Evolutionary conservation across 2,888 invertebrate genomes (phyloP).

Genomic region (Acanthococcus lagerstroemiae): DNA sequence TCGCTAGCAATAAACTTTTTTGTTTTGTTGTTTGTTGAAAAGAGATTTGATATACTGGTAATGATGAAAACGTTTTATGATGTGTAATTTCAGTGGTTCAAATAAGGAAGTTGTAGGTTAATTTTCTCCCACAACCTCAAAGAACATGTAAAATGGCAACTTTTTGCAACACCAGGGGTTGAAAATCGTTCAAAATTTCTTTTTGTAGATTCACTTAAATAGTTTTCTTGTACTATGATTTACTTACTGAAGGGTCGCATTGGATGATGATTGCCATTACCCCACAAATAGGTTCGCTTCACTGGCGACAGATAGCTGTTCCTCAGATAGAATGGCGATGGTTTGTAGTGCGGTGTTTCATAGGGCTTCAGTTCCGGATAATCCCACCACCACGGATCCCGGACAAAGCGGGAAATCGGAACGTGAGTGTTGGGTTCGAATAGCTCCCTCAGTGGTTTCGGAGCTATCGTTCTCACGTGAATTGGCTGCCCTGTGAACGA

Average conservation of each 20-base stretch:
- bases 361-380: conserved; percentile 70
- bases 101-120: too few relatives aligned
- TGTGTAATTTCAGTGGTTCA: too few relatives aligned
- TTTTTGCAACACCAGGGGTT: too few relatives aligned
- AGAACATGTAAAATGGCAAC: too few relatives aligned
- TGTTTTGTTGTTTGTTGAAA: too few relatives aligned
- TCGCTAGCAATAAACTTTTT: too few relatives aligned
- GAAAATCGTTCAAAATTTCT: too few relatives aligned
- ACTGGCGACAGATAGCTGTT: conserved; percentile 84
- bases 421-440: conserved; percentile 68
- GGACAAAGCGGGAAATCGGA: conserved; percentile 68
- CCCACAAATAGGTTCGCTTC: conserved; percentile 84
- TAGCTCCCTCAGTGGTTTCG: conserved; percentile 52
- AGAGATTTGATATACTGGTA: too few relatives aligned
- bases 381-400: conserved; percentile 81
- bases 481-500: conserved; percentile 53
- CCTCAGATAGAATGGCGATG: conserved; percentile 60
- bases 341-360: conserved; percentile 46
- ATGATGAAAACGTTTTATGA: too few relatives aligned
- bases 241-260: conserved; percentile 81
- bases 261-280: conserved; percentile 82
- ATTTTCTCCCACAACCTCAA: too few relatives aligned
- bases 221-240: not conserved
- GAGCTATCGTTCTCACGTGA: conserved; percentile 55
- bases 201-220: too few relatives aligned